Evolutionary conservation across 1,140 invertebrate genomes (phyloP), one percentile per base, ranked within the genome.

Genomic region (Halesus radiatus): DNA sequence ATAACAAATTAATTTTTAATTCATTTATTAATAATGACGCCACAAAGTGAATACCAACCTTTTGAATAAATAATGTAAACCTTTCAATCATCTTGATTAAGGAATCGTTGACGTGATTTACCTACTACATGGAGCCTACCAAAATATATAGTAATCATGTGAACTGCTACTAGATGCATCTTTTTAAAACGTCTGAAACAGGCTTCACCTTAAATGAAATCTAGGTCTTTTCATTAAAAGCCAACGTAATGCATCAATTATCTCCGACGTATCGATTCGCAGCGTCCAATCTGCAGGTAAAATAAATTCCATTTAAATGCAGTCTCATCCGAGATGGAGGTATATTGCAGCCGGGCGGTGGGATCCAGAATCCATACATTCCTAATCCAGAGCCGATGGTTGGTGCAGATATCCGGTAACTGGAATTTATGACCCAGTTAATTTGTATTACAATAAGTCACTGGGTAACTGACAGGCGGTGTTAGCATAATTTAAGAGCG

Each of bases 371-470:
- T 45, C 10, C 10, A 10, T 45, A 8, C 10, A 23, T 60, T 60
- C 8, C 58, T 60, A 60, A 45, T 50, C 64, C 53, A 16, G 50
- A 72, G 2, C 8, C 20, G 13, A 66, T 72, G 68, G n/a, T 26
- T 1, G 37, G 20, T 37, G 23, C 68, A 72, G 60, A 76, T 64
- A 50, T 76, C 74, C 56, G 74, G 18, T 76, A 75, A 76, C 29
- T 16, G 60, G n/a, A 22, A 76, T 76, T 76, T 76, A 76, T 76
- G 37, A 60, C 26, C 56, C 64, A 75, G 81, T 80, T 82, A 80
- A 80, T 82, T 82, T 82, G 81, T 82, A 78, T 82, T 77, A 82
- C 75, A 80, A 80, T 82, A 82, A 82, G 77, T 82, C 81, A 82
- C 81, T 76, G 72, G 68, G 60, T 58, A 75, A 56, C 73, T 75